Percentiles rank a stretch among this genome's conserved stretches.
Evolutionary conservation across 2,113 vertebrate species (phyloP).

Genomic region (Nicator chloris): DNA sequence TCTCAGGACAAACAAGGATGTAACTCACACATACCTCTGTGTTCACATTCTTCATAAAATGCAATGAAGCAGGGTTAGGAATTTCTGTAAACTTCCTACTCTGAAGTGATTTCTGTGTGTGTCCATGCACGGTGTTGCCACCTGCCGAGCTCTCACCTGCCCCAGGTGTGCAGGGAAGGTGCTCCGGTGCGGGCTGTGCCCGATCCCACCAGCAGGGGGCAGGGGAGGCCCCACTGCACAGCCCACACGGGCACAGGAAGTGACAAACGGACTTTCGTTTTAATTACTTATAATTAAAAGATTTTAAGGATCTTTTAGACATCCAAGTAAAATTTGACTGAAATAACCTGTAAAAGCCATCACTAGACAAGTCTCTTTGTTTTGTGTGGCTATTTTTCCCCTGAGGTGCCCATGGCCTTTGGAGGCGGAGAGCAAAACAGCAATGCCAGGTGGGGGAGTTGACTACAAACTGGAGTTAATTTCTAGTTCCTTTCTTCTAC

Average conservation of each 20-base stretch:
- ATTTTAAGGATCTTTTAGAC: neutral
- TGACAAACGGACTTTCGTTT: rapidly evolving
- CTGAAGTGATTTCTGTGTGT: neutral
- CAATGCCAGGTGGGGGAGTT: rapidly evolving
- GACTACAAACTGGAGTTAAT: neutral
- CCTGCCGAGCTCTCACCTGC: neutral
- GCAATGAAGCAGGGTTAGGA: neutral
- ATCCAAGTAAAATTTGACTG: neutral
- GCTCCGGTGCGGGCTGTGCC: neutral
- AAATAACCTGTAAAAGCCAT: neutral
- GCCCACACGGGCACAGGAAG: neutral
- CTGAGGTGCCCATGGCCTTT: neutral
- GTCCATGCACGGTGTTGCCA: rapidly evolving
- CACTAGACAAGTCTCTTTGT: neutral
- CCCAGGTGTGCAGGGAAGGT: neutral
- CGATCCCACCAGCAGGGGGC: constrained; percentile 21
- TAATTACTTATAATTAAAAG: neutral
- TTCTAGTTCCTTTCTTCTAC: neutral
- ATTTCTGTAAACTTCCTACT: neutral
- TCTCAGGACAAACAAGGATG: rapidly evolving
- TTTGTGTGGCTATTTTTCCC: neutral
- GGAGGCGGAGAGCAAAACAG: neutral
- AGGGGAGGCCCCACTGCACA: neutral
- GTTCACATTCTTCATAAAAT: neutral
- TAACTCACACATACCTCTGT: neutral